Conservation (phyloP, 1,140 invertebrate genomes). For the Trachelipus rathkii region DNA sequence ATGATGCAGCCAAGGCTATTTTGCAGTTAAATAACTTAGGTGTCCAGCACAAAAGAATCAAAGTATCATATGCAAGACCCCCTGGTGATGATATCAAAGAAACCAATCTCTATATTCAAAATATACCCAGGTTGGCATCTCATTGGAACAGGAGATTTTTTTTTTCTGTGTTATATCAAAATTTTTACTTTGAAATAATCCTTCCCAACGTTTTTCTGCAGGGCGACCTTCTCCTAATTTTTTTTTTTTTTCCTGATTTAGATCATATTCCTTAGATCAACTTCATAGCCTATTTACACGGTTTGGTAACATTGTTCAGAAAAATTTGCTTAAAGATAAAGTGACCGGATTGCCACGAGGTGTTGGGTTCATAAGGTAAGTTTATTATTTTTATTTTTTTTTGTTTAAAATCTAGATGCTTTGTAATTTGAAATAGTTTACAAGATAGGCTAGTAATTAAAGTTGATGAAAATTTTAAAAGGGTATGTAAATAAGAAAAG, state of each 20-base stretch:
- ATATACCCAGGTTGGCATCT: slow-evolving; percentile 68
- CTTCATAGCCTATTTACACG: slow-evolving; percentile 77
- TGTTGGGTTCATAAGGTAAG: slow-evolving; percentile 86
- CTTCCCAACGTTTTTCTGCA: too few relatives aligned
- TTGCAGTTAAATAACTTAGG: slow-evolving; percentile 80
- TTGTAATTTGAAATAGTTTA: too few relatives aligned
- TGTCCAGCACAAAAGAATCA: slow-evolving; percentile 77
- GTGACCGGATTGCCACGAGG: slow-evolving; percentile 76
- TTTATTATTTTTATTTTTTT: neutral
- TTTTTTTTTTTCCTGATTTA: slow-evolving; percentile 28
- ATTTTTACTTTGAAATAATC: too few relatives aligned
- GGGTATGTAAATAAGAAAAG: too few relatives aligned
- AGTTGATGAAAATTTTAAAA: too few relatives aligned
- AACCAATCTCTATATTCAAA: slow-evolving; percentile 90
- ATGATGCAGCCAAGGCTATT: slow-evolving; percentile 81
- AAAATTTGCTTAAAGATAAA: slow-evolving; percentile 82
- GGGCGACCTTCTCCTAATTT: neutral
- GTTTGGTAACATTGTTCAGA: slow-evolving; percentile 83
- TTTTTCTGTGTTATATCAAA: too few relatives aligned
- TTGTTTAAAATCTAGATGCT: too few relatives aligned
- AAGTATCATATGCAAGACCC: slow-evolving; percentile 86
- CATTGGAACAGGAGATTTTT: neutral
- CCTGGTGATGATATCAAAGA: slow-evolving; percentile 89
- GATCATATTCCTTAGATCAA: slow-evolving; percentile 44
- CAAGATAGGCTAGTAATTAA: too few relatives aligned